Conservation (phyloP, 92 coral and sea anemone genomes). For the Epizoanthus rinbou region DNA sequence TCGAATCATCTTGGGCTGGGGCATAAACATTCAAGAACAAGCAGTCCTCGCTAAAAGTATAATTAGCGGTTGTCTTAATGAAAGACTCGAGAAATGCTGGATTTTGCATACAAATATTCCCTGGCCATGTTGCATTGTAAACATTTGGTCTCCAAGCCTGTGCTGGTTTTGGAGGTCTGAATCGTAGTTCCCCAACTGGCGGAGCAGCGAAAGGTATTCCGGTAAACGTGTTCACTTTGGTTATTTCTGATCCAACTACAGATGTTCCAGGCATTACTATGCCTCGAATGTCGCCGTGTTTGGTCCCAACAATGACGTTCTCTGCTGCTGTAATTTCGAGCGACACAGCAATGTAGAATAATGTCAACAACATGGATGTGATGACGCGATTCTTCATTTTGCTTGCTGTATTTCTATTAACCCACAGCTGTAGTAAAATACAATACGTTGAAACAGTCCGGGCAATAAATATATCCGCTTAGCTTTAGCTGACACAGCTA, state of each 20-base stretch:
- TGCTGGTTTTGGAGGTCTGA: slow-evolving; percentile 46
- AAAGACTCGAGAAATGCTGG: slow-evolving; percentile 1
- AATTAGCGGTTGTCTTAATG: slow-evolving; percentile 39
- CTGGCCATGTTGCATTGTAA: slow-evolving; percentile 44
- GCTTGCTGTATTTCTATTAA: too few relatives aligned
- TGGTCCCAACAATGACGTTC: slow-evolving; percentile 35
- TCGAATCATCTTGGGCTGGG: slow-evolving; percentile 21
- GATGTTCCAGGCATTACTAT: not conserved
- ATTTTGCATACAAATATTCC: slow-evolving; percentile 37
- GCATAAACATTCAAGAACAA: slow-evolving; percentile 67
- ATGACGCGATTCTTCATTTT: too few relatives aligned
- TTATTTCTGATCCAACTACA: too few relatives aligned
- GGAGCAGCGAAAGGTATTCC: slow-evolving; percentile 63
- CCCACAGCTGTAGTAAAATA: too few relatives aligned
- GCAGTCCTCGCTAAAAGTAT: slow-evolving; percentile 63
- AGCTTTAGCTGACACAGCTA: too few relatives aligned
- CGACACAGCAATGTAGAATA: too few relatives aligned
- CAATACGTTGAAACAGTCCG: too few relatives aligned
- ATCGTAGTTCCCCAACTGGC: slow-evolving; percentile 56
- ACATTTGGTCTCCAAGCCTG: slow-evolving; percentile 44
- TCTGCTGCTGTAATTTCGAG: too few relatives aligned
- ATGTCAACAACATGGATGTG: too few relatives aligned
- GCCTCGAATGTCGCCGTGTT: slow-evolving; percentile 54
- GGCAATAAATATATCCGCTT: too few relatives aligned
- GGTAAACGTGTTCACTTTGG: slow-evolving; percentile 40